These are phyloP conservation scores for Pammene aurita DNA, from an alignment of 2,888 invertebrate species.

Conservation along the genomic window DNA sequence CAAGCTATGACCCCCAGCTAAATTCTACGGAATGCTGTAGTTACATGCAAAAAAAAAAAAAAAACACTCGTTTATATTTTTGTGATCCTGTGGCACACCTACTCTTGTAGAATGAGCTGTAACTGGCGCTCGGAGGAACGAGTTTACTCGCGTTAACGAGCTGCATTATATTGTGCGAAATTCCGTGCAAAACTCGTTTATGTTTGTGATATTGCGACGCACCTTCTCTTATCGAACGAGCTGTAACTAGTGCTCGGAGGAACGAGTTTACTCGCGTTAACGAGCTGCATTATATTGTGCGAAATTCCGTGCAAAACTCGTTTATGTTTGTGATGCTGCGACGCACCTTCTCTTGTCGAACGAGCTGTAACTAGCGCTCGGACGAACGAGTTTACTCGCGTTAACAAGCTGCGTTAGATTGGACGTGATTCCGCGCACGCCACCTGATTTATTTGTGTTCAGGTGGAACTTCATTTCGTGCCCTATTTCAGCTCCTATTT, in stretches of 20 bases:
- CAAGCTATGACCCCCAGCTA: no score
- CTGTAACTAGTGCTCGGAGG: no score
- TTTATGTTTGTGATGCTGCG: constrained; percentile 13
- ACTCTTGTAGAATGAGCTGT: constrained; percentile 42
- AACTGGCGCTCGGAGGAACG: constrained; percentile 39
- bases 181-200: constrained; percentile 30
- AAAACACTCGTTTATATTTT: no score
- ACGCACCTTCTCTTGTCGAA: constrained; percentile 45
- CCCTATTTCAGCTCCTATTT: constrained; percentile 45
- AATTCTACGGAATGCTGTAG: no score
- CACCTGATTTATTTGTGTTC: constrained; percentile 69
- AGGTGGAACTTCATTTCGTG: constrained; percentile 56
- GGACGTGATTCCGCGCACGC: constrained; percentile 69
- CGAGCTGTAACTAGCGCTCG: constrained; percentile 44
- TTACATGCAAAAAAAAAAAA: no score
- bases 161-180: constrained; percentile 46
- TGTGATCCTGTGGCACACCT: constrained; percentile 44
- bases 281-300: neutral
- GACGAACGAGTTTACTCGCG: constrained; percentile 67
- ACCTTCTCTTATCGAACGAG: neutral
- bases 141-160: constrained; percentile 38
- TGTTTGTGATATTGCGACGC: no score
- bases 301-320: neutral
- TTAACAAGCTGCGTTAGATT: constrained; percentile 75
- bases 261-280: constrained; percentile 53